A percentile compares a stretch with the other conserved stretches of the same genome.
phyloP scores from a whole-genome alignment of 1,140 invertebrate species.

The Magallana ariakensis region DNA sequence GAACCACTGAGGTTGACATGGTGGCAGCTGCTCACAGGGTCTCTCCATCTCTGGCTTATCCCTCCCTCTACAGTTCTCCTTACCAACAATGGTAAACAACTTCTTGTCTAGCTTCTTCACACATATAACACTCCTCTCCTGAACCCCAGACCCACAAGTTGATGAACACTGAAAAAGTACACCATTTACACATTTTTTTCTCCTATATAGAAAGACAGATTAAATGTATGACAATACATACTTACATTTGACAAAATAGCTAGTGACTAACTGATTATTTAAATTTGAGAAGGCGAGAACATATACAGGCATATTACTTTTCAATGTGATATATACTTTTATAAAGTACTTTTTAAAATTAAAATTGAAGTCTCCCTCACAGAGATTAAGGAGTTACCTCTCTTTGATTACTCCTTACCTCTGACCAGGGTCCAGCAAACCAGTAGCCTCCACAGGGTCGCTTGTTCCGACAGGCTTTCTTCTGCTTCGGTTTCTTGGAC shows the following conservation, averaged over 20 bases:
- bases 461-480: slow-evolving; percentile 69
- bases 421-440: slow-evolving; percentile 76
- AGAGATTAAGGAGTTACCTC: neutral
- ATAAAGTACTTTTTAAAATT: neutral
- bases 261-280: too few relatives aligned
- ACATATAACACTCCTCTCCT: slow-evolving; percentile 74
- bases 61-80: slow-evolving; percentile 70
- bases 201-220: neutral
- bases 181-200: too few relatives aligned
- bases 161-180: slow-evolving; percentile 68
- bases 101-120: slow-evolving; percentile 70
- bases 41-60: slow-evolving; percentile 67
- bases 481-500: slow-evolving; percentile 64
- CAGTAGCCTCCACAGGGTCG: slow-evolving; percentile 76
- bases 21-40: slow-evolving; percentile 63
- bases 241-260: too few relatives aligned
- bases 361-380: neutral
- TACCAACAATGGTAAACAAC: slow-evolving; percentile 65
- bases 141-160: slow-evolving; percentile 67
- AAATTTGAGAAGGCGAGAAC: too few relatives aligned
- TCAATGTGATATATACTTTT: neutral
- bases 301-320: neutral
- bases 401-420: slow-evolving; percentile 59
- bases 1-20: slow-evolving; percentile 74
- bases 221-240: neutral